Evolutionary conservation across 2,797 vertebrate genomes (phyloP).

Genomic region (Falco biarmicus): DNA sequence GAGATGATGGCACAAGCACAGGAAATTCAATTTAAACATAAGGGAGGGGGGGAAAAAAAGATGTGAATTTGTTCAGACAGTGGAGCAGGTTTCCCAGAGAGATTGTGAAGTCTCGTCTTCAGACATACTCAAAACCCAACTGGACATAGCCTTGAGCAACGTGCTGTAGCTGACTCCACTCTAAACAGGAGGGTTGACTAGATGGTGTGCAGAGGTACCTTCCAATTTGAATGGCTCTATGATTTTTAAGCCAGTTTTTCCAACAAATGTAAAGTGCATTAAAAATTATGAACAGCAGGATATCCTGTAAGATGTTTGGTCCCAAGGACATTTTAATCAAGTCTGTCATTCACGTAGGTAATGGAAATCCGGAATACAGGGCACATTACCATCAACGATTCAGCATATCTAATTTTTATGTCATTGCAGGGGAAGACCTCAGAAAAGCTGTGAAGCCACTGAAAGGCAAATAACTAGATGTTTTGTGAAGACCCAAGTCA

Average conservation of each 20-base stretch:
- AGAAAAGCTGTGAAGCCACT: not conserved
- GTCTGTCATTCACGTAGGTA: not conserved
- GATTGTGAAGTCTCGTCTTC: not conserved
- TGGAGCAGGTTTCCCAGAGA: not conserved
- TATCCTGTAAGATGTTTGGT: not conserved
- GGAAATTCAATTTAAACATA: not conserved
- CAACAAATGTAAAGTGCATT: accelerated
- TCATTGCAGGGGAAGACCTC: not conserved
- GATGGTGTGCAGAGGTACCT: not conserved
- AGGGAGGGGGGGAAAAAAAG: too few species aligned
- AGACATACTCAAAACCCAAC: not conserved
- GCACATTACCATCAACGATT: not conserved
- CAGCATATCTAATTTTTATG: not conserved
- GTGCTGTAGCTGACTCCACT: not conserved
- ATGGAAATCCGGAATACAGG: not conserved
- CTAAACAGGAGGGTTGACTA: not conserved
- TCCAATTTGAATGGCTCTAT: accelerated
- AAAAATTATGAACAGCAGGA: not conserved
- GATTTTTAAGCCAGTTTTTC: not conserved
- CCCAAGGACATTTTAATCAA: not conserved
- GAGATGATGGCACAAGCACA: not conserved
- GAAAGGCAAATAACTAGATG: not conserved
- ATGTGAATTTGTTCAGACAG: not conserved
- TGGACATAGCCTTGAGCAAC: not conserved
- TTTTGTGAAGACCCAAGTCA: not conserved